Evolutionary conservation across 2,888 invertebrate genomes (phyloP).

Genomic region (Chrysomela aeneicollis): DNA sequence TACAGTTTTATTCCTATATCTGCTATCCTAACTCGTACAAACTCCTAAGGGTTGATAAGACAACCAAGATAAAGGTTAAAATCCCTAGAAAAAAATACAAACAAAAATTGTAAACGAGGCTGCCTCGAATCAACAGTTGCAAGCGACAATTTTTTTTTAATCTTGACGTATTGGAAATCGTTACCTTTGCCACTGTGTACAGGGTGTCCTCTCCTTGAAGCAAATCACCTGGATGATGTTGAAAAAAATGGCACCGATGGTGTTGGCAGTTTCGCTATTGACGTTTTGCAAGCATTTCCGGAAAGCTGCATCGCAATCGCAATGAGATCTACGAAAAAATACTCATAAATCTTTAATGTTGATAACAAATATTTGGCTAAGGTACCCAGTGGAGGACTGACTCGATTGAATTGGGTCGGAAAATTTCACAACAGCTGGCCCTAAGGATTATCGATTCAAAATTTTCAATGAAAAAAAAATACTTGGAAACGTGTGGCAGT

Average conservation of each 20-base stretch:
- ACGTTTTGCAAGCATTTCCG: constrained; percentile 73
- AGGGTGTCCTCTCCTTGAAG: constrained; percentile 72
- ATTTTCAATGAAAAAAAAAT: too few species aligned
- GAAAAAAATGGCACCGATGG: constrained; percentile 77
- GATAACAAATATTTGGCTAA: neutral
- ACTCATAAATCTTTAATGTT: neutral
- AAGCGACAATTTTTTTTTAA: constrained; percentile 2
- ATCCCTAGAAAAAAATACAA: too few species aligned
- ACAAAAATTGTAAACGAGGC: too few species aligned
- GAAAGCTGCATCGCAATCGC: constrained; percentile 77
- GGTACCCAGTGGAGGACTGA: too few species aligned
- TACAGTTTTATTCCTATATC: too few species aligned
- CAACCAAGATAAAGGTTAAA: too few species aligned
- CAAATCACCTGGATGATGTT: constrained; percentile 78
- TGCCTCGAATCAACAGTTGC: neutral
- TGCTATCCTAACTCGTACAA: too few species aligned
- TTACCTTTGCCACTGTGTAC: constrained; percentile 71
- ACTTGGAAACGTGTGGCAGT: too few species aligned
- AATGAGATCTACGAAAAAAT: constrained; percentile 67
- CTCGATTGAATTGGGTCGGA: too few species aligned
- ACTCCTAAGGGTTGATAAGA: too few species aligned
- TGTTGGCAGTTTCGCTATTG: constrained; percentile 74
- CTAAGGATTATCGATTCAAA: too few species aligned
- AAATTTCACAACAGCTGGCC: too few species aligned
- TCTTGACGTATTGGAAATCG: neutral